These are phyloP conservation scores for Gibbula magus DNA, from an alignment of 2,888 invertebrate species.

Conservation along the genomic window DNA sequence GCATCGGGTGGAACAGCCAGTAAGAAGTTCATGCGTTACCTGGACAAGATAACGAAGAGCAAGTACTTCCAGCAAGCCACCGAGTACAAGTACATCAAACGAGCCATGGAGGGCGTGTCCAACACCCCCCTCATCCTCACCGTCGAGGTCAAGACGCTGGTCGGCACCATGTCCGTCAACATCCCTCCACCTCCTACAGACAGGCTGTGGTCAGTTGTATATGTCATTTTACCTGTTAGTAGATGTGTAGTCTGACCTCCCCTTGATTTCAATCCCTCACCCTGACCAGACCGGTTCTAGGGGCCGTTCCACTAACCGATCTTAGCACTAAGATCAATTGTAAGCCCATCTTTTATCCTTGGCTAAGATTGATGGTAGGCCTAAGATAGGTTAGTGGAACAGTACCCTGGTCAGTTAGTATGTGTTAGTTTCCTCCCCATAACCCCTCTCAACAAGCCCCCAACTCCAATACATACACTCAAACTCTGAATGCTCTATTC, in stretches of 20 bases:
- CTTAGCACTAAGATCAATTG: too few relatives aligned
- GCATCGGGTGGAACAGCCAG: constrained; percentile 61
- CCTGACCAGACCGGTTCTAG: neutral
- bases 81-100: constrained; percentile 89
- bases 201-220: constrained; percentile 83
- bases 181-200: constrained; percentile 93
- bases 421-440: too few relatives aligned
- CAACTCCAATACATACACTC: too few relatives aligned
- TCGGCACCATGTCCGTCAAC: constrained; percentile 88
- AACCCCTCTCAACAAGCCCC: too few relatives aligned
- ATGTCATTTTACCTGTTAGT: neutral
- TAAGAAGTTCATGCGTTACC: constrained; percentile 86
- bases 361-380: too few relatives aligned
- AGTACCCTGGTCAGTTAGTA: neutral
- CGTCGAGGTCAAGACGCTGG: constrained; percentile 87
- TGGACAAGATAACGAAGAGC: constrained; percentile 89
- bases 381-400: too few relatives aligned
- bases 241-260: neutral
- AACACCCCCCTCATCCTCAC: constrained; percentile 90
- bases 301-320: too few relatives aligned
- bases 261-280: neutral
- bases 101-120: constrained; percentile 92
- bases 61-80: constrained; percentile 92
- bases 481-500: too few relatives aligned
- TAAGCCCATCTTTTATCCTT: too few relatives aligned